Percentiles rank a stretch among this genome's conserved stretches.
Evolutionary conservation across 64 coral and sea anemone species (phyloP).

Genomic region (Anthopleura sola): DNA sequence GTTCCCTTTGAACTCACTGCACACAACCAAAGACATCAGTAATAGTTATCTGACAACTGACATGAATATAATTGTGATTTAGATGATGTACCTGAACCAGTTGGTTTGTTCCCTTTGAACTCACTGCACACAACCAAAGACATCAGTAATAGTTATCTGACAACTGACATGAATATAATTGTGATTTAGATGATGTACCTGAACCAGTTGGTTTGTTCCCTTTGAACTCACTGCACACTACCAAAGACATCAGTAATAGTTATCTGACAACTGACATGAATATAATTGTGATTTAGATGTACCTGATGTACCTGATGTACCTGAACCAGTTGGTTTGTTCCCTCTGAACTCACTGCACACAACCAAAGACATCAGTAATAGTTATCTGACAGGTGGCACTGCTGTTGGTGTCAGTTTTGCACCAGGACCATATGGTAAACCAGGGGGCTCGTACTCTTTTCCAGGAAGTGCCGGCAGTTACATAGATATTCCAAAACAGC

Average conservation of each 20-base stretch:
- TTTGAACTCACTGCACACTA: not conserved
- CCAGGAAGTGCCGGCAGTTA: conserved; percentile 35
- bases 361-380: conserved; percentile 50
- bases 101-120: not conserved
- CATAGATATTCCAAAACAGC: conserved; percentile 36
- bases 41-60: no score
- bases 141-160: conserved; percentile 9
- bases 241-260: not conserved
- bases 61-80: no score
- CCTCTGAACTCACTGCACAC: conserved; percentile 31
- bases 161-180: not conserved
- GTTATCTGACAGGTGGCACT: conserved; percentile 33
- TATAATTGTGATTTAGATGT: not conserved
- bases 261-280: not conserved
- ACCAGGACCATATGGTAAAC: conserved; percentile 34
- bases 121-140: not conserved
- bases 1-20: no score
- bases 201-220: conserved; percentile 6
- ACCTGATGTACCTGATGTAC: no score
- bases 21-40: no score
- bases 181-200: not conserved
- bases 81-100: not conserved
- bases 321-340: conserved; percentile 32
- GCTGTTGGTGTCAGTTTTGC: conserved; percentile 40
- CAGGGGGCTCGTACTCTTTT: conserved; percentile 51